Conservation (phyloP, 2,888 invertebrate species). For the Pristionchus japonicus region DNA sequence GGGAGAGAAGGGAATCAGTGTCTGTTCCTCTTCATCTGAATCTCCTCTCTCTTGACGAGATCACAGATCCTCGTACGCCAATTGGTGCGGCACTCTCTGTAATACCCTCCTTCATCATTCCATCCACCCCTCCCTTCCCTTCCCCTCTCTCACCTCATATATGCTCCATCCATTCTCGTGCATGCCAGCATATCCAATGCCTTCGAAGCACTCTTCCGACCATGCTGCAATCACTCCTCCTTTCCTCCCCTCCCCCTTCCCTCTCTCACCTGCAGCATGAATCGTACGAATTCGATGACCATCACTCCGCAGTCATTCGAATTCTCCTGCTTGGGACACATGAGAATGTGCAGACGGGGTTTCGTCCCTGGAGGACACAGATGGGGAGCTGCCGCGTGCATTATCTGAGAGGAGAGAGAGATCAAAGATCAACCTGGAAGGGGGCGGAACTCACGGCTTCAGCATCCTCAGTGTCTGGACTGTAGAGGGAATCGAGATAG, state of each 20-base stretch:
- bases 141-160: conserved; percentile 25
- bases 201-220: not conserved
- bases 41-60: not conserved
- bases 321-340: conserved; percentile 56
- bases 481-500: conserved; percentile 54
- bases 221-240: conserved; percentile 15
- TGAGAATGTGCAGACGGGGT: conserved; percentile 11
- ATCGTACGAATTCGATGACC: conserved; percentile 54
- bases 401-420: conserved; percentile 25
- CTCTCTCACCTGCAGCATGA: conserved; percentile 21
- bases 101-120: not conserved
- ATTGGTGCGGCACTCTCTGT: conserved; percentile 7
- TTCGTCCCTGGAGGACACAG: conserved; percentile 43
- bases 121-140: not conserved
- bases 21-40: not conserved
- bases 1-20: not conserved
- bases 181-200: conserved; percentile 38
- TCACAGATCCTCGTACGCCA: conserved; percentile 14
- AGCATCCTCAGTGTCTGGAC: not conserved
- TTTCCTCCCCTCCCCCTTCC: not conserved
- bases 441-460: not conserved
- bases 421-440: not conserved
- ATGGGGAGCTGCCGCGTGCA: conserved; percentile 10
- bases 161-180: conserved; percentile 37
- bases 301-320: conserved; percentile 59